Percentiles rank a stretch among this genome's conserved stretches.
Evolutionary conservation across 2,113 vertebrate genomes (phyloP).

Genomic region (Spizaetus ornatus): DNA sequence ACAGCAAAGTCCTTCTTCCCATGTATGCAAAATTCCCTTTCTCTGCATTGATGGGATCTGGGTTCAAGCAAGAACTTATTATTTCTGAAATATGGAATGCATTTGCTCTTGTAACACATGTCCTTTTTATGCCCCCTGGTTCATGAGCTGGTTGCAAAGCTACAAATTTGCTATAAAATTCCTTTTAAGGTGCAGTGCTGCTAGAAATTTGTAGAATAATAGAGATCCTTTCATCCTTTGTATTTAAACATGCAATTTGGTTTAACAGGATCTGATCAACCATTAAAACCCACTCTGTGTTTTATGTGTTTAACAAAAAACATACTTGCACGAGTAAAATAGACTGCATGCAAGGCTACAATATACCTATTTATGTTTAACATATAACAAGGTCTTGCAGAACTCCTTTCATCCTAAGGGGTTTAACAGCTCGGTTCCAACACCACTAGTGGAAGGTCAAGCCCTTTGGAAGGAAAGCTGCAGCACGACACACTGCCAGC

Average conservation of each 20-base stretch:
- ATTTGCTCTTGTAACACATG: slow-evolving; percentile 58
- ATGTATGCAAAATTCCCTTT: background rate
- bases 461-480: background rate
- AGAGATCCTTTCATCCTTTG: slow-evolving; percentile 58
- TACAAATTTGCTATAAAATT: slow-evolving; percentile 67
- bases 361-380: slow-evolving; percentile 14
- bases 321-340: slow-evolving; percentile 33
- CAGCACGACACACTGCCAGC: background rate
- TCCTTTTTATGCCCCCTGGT: slow-evolving; percentile 52
- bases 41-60: background rate
- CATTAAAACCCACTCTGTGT: slow-evolving; percentile 46
- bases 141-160: slow-evolving; percentile 58
- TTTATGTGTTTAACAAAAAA: slow-evolving; percentile 64
- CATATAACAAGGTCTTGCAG: background rate
- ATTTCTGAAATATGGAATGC: slow-evolving; percentile 64
- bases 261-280: slow-evolving; percentile 48
- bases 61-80: slow-evolving; percentile 33
- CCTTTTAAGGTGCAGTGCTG: slow-evolving; percentile 54
- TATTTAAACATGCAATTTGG: slow-evolving; percentile 63
- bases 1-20: background rate
- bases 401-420: background rate
- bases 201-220: slow-evolving; percentile 66
- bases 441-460: background rate
- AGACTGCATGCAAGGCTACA: slow-evolving; percentile 3
- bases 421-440: background rate